Evolutionary conservation across 1,140 invertebrate genomes (phyloP).

Genomic region (Ladona fulva): DNA sequence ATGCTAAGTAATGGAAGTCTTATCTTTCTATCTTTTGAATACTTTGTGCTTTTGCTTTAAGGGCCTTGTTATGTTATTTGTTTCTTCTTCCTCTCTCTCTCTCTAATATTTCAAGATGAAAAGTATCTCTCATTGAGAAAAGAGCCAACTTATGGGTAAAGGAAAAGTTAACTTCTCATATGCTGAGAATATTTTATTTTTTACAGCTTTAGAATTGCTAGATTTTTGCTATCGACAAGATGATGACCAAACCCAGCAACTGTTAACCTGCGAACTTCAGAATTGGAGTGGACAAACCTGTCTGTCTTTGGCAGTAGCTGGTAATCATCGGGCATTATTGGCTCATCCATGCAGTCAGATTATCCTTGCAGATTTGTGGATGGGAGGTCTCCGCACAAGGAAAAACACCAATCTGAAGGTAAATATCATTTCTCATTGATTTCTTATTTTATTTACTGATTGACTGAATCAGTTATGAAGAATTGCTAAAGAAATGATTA

Average conservation of each 20-base stretch:
- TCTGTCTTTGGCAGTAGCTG: constrained; percentile 85
- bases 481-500: too few relatives aligned
- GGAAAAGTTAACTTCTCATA: too few relatives aligned
- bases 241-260: constrained; percentile 86
- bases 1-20: too few relatives aligned
- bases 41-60: too few relatives aligned
- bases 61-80: too few relatives aligned
- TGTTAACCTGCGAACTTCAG: constrained; percentile 90
- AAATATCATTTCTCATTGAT: constrained; percentile 17
- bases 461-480: too few relatives aligned
- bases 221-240: constrained; percentile 95
- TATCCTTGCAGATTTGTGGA: constrained; percentile 95
- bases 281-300: constrained; percentile 98
- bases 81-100: too few relatives aligned
- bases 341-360: constrained; percentile 97
- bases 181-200: constrained; percentile 12
- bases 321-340: constrained; percentile 84
- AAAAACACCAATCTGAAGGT: constrained; percentile 94
- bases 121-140: too few relatives aligned
- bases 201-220: constrained; percentile 73
- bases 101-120: too few relatives aligned
- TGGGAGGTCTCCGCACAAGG: constrained; percentile 92
- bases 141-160: too few relatives aligned
- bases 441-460: too few relatives aligned
- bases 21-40: too few relatives aligned